These are phyloP conservation scores for Balearica regulorum DNA, from an alignment of 2,797 vertebrate species.

Conservation along the genomic window DNA sequence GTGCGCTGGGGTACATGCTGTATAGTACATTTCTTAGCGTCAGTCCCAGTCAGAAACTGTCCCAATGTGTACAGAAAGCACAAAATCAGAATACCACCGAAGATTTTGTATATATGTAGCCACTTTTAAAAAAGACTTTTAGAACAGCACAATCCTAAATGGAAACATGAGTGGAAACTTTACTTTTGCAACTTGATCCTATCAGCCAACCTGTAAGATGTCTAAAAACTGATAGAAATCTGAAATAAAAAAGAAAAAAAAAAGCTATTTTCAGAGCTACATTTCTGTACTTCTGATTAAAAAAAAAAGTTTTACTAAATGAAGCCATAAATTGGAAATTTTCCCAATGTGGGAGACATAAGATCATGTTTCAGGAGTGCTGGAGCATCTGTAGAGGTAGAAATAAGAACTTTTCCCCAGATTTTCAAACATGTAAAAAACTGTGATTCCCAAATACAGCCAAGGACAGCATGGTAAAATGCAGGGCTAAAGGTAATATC, in stretches of 20 bases:
- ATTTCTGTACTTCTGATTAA: not conserved
- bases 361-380: not conserved
- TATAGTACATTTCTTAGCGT: not conserved
- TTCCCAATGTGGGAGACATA: not conserved
- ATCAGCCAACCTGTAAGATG: not conserved
- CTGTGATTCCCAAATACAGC: not conserved
- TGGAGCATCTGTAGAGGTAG: not conserved
- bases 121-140: not conserved
- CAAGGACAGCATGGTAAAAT: not conserved
- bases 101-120: not conserved
- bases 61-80: not conserved
- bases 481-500: not conserved
- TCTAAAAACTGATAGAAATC: not conserved
- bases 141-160: not conserved
- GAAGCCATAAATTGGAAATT: not conserved
- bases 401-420: not conserved
- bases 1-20: not conserved
- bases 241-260: not conserved
- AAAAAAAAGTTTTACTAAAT: not conserved
- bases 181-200: not conserved
- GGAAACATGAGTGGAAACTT: not conserved
- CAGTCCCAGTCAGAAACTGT: not conserved
- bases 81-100: not conserved
- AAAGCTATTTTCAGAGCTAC: not conserved
- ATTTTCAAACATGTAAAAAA: not conserved